Conservation (phyloP, 1,140 invertebrate genomes). For the Colletes gigas region DNA sequence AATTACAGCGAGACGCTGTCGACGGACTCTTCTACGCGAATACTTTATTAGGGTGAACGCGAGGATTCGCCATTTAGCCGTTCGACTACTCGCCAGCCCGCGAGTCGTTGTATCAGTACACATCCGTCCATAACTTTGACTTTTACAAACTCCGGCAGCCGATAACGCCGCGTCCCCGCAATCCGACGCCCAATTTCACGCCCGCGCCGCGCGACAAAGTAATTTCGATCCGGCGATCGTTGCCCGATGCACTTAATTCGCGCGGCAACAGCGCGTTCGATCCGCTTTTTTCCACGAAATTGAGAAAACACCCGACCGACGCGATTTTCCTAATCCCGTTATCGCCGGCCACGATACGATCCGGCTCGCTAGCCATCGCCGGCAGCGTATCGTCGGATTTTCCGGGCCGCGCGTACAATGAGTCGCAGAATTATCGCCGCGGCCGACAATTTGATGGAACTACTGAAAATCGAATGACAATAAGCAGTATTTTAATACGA, state of each 20-base stretch:
- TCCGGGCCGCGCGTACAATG: not conserved
- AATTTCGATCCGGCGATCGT: not conserved
- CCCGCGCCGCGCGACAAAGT: not conserved
- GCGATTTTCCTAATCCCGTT: constrained; percentile 32
- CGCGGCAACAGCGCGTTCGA: not conserved
- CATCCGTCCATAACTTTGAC: too few relatives aligned
- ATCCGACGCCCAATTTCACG: not conserved
- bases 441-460: too few relatives aligned
- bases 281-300: constrained; percentile 26
- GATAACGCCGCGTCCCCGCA: too few relatives aligned
- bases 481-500: too few relatives aligned
- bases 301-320: constrained; percentile 32
- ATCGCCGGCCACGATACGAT: constrained; percentile 9
- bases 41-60: not conserved
- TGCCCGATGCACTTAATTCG: not conserved
- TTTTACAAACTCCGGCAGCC: too few relatives aligned
- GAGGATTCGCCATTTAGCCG: too few relatives aligned
- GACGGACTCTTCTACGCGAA: not conserved
- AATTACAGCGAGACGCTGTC: not conserved
- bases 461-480: too few relatives aligned
- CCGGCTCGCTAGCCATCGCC: not conserved
- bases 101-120: too few relatives aligned
- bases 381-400: constrained; percentile 6
- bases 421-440: too few relatives aligned
- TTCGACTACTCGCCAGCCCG: too few relatives aligned